phyloP scores from a whole-genome alignment of 2,113 vertebrate species.

The Zeus faber region DNA sequence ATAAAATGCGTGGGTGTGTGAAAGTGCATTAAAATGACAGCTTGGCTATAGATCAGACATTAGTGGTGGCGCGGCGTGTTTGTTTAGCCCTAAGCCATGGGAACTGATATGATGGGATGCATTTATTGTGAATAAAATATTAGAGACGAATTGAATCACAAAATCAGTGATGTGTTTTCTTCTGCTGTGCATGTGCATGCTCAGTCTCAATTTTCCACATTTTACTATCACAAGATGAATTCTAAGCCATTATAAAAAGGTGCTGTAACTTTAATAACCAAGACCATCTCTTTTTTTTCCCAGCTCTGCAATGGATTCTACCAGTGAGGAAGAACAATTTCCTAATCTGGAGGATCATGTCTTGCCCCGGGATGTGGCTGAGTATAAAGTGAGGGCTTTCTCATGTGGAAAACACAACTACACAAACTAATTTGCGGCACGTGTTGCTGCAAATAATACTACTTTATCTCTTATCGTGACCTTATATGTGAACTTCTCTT shows the following conservation, averaged over 20 bases:
- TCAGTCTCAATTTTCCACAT: too few relatives aligned
- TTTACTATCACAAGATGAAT: too few relatives aligned
- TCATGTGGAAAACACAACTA: conserved; percentile 71
- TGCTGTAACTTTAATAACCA: not conserved
- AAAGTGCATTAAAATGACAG: too few relatives aligned
- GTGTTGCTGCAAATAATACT: not conserved
- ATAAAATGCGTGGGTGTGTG: too few relatives aligned
- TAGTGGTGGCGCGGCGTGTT: too few relatives aligned
- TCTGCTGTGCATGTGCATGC: too few relatives aligned
- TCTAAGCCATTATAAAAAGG: not conserved
- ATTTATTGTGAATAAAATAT: too few relatives aligned
- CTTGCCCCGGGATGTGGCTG: conserved; percentile 64
- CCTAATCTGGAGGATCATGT: conserved; percentile 54
- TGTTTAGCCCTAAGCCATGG: too few relatives aligned
- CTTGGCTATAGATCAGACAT: too few relatives aligned
- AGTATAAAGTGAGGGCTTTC: conserved; percentile 76
- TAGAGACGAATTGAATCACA: too few relatives aligned
- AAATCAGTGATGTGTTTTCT: too few relatives aligned
- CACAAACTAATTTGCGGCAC: conserved; percentile 37
- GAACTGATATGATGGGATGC: too few relatives aligned
- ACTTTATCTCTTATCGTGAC: not conserved
- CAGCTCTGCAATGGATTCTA: conserved; percentile 85
- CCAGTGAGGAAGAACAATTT: conserved; percentile 75
- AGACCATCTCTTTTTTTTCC: not conserved
- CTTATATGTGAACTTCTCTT: not conserved